Evolutionary conservation across 2,888 invertebrate genomes (phyloP).

Genomic region (Nemotelus pantherinus): DNA sequence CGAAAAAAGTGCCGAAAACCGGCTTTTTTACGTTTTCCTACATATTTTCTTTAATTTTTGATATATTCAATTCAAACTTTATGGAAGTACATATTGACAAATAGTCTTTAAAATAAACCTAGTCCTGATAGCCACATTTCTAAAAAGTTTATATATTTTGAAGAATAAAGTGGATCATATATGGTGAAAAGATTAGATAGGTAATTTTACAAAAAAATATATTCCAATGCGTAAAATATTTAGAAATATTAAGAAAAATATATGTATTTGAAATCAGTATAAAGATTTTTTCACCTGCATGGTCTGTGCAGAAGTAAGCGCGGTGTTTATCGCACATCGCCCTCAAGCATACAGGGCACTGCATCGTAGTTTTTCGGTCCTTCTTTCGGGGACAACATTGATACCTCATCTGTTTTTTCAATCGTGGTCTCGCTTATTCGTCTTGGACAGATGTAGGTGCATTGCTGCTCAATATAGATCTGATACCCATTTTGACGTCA

Average conservation of each 20-base stretch:
- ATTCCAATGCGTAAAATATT: neutral
- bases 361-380: neutral
- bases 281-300: no score
- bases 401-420: neutral
- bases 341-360: slow-evolving; percentile 13
- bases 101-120: no score
- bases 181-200: neutral
- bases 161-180: neutral
- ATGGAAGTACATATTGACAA: neutral
- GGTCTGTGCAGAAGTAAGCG: neutral
- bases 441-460: neutral
- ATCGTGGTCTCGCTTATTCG: neutral
- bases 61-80: neutral
- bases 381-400: neutral
- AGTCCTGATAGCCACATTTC: no score
- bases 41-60: neutral
- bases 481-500: slow-evolving; percentile 3
- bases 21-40: neutral
- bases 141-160: neutral
- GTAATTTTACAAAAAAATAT: neutral
- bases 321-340: neutral
- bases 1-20: neutral
- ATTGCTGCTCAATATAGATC: slow-evolving; percentile 13
- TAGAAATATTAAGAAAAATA: neutral
- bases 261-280: no score